phyloP scores from a whole-genome alignment of 2,888 invertebrate species.

The Callimorpha dominula region DNA sequence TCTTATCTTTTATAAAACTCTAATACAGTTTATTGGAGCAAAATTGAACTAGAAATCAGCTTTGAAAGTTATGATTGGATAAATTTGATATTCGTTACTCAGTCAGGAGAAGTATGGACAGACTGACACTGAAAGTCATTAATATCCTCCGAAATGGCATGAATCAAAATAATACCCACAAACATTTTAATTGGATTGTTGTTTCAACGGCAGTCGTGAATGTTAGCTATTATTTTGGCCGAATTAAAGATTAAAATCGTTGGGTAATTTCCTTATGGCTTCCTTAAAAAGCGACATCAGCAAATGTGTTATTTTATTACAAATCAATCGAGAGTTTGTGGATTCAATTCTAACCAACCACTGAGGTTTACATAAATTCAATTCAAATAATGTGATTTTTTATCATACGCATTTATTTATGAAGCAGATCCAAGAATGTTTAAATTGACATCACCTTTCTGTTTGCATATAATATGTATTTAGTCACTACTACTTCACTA shows the following conservation, averaged over 20 bases:
- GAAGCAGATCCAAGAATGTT: background rate
- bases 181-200: background rate
- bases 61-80: slow-evolving; percentile 5
- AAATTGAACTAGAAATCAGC: background rate
- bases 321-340: no score
- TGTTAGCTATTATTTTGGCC: no score
- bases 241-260: background rate
- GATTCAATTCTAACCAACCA: no score
- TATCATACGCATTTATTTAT: no score
- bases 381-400: no score
- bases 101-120: background rate
- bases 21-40: background rate
- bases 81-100: background rate
- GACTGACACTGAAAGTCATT: background rate
- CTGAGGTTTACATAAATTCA: no score
- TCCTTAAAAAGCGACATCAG: no score
- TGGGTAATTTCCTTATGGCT: background rate
- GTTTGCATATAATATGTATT: background rate
- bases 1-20: background rate
- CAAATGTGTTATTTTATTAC: no score
- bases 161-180: background rate
- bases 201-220: no score
- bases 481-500: no score
- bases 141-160: background rate
- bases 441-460: background rate